Base-by-base conservation (phyloP, 2,888 invertebrate genomes). In the Sinodicranocentrus sp. region DNA sequence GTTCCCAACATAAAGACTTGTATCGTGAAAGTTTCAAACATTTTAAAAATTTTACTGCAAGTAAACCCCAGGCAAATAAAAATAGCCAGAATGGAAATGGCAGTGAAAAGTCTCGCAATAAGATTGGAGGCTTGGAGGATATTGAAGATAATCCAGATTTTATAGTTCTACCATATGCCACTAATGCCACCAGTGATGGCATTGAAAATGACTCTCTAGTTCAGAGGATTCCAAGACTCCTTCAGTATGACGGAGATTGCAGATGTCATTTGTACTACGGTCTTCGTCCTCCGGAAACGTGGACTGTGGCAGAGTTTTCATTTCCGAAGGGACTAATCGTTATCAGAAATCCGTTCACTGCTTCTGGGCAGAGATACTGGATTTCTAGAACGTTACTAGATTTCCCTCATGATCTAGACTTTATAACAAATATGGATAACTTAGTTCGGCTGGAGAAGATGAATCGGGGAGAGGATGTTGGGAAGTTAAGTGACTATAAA, bases 281-380 rank as follows among this genome's bases (percentile, higher is more conserved):
- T 13, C 89, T 94, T 48, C 91, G 89, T 85, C 90, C 92, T 10
- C 83, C 90, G 0, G 88, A 90, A 26, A 90, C 92, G 44, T 96
- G 96, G 96, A 91, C 92, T 89, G 90, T 93, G 48, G 95, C 92
- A 89, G 91, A 92, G 85, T 91, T 95, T 25, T 88, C 89, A n/a
- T 90, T 92, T 44, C 92, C 93, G 86, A 93, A 94, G 83, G 94
- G 97, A n/a, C 92, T 98, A 68, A 91, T 96, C 87, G 93, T 95
- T 71, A 94, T 98, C 82, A 92, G 92, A 89, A 97, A 97, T 91
- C 97, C 97, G 17, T 98, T 98, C 90, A 95, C 94, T 28, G 87
- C 91, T 6, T 89, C 91, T 25, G 96, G 96, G 0, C 96, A 97
- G 90, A 93, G 94, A 77, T 95, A 95, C 90, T 98, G 97, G 97